Base-by-base conservation (phyloP, 1,140 invertebrate species). In the Nymphalis io region DNA sequence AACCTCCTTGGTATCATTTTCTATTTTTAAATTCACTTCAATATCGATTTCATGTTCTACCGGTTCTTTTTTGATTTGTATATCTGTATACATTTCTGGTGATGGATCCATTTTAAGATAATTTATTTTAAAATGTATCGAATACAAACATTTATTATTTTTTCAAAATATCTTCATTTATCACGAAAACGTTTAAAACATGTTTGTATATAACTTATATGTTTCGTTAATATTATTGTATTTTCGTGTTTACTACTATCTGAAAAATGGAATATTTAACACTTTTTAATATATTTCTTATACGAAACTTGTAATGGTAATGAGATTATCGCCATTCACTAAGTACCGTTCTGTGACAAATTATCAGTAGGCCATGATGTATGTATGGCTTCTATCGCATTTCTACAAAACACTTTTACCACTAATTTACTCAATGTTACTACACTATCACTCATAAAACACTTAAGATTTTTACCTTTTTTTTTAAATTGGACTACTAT, bases 341-440 rank as follows among this genome's bases (percentile, higher is more conserved):
- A 51, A 20, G 42, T 70, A 61, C 60, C 68, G 53, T 61, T 33
- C 27, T 38, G 51, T 44, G 40, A 16, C 42, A 63, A 59, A 63
- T 70, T 65, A 53, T 68, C 57, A 18, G 40, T 60, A 39, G 21
- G 42, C 46, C 51, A 65, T 60, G 55, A 65, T 73, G 72, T 73
- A 70, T 69, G 72, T 73, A 73, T 73, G 72, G 72, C 68, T 73
- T 73, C 72, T 64, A 27, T 40, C 39, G 61, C 46, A 60, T 69
- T 73, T 69, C 72, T 73, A 73, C 62, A 58, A 70, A 70, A 73
- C 72, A 21, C 27, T 61, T 46, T 39, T 27, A 46, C 33, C 20
- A 6, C 20, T 20, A 38, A 27, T 6, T 33, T 27, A 62, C 16
- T 20, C 10, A 8, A 51, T 15, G 18, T 20, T 51, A 16, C n/a